Evolutionary conservation across 1,140 invertebrate species (phyloP), one percentile per base, ranked within the genome.

Genomic region (Ylistrum balloti): DNA sequence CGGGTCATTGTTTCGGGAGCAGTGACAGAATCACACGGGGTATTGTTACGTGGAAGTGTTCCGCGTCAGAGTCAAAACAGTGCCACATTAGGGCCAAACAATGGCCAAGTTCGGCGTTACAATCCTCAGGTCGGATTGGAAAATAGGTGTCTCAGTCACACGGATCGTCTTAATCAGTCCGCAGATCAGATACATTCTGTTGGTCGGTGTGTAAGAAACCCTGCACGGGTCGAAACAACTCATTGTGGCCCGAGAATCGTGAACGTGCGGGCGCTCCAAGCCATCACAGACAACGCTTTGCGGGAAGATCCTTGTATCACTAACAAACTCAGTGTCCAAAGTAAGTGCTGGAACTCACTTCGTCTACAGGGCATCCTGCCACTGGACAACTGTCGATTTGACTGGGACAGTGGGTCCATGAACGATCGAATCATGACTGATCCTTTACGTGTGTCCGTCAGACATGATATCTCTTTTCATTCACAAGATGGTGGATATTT

Each of bases 131-230:
- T 90, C 17, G 87, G 85, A 35, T 15, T 88, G 74, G 35, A 45
- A 87, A 90, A 90, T 90, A 88, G 48, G 86, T 88, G 89, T 90
- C 86, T 88, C 56, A 74, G 56, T 74, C 56, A 74, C 87, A 90
- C 38, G 20, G 86, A 41, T 56, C 86, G 33, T 34, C 86, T 85
- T 86, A 90, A 87, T 87, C 33, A 87, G 86, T 87, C 33, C 86
- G 22, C n/a, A 74, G 56, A 74, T 74, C 56, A 74, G 56, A 74
- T 74, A 74, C 56, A 74, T 74, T n/a, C 56, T 74, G 56, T 74
- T 74, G 56, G 56, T 74, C 56, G 56, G 56, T 74, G 56, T 74
- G 56, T 74, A 74, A 74, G 56, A 74, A 74, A 74, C 56, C 56
- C 56, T 74, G 56, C 56, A 74, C 56, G 56, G 56, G 56, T 74